Base-by-base conservation (phyloP, 2,888 invertebrate genomes). In the Heliconius charithonia region DNA sequence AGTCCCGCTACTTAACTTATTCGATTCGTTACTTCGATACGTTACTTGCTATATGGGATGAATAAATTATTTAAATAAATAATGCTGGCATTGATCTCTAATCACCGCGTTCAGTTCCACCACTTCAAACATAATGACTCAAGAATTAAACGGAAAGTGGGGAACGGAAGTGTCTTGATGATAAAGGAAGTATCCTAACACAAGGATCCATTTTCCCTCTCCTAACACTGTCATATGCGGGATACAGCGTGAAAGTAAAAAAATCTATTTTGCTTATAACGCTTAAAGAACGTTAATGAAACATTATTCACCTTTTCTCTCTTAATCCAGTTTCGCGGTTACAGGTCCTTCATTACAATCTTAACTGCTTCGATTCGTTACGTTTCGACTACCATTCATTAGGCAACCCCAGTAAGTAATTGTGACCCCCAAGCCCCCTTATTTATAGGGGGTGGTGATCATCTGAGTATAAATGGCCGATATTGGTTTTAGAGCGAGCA, bases 351-450 rank as follows among this genome's bases (percentile, higher is more conserved):
- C 80, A 79, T 81, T 82, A 81, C 79, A 63, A 79, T 75, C 77
- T 80, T 81, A 83, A 84, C 82, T 81, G 81, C 82, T 81, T 76
- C 82, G 81, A 84, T 84, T 83, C 82, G 83, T 84, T 84, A 82
- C 82, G 65, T 82, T 82, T 83, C 80, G 82, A 81, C 77, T 81
- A 80, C 83, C 81, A 82, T 84, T 84, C 81, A 80, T 84, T 81
- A 79, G 81, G 81, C 78, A 81, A 69, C 78, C 79, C 80, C 81
- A 79, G 82, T 81, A 84, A 83, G 81, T 83, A 82, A 83, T 84
- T 82, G 84, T 82, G 70, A 75, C 78, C 77, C 78, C 80, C 81
- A 76, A 75, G 76, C 77, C 78, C 80, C 80, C 81, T 67, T 80
- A 82, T 83, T 83, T 83, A 83, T 82, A 70, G 82, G 79, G 80